Base-by-base conservation (phyloP, 2,113 vertebrate species). In the Polypterus senegalus region DNA sequence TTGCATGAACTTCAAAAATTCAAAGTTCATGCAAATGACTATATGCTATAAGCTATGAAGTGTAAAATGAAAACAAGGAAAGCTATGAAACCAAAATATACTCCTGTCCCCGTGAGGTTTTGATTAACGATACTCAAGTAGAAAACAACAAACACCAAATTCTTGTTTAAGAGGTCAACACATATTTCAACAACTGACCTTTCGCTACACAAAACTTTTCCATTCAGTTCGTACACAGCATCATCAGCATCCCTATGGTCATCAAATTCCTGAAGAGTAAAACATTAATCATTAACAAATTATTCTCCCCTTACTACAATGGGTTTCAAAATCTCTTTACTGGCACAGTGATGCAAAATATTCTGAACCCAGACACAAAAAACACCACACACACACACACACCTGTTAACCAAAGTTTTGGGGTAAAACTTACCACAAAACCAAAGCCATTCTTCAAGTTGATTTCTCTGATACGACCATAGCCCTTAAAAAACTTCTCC, bases 401-500 rank as follows among this genome's bases (percentile, higher is more conserved):
- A n/a, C 27, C 27, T 27, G 27, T 27, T 27, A 27, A 27, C 27
- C 27, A 27, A 27, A 27, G 27, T 27, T 27, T 27, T 27, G 27
- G 27, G 27, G 27, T 27, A 27, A n/a, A 6, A 73, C 89, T 75
- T 9, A 95, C 92, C 87, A 95, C 92, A 79, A 95, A 95, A 4
- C 92, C 92, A 70, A 95, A 95, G 4, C 92, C 92, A 61, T 93
- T 94, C 70, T 95, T 94, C 3, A 95, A 74, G 72, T 92, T 91
- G 57, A 95, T 93, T 70, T 95, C 92, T 3, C 91, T 76, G 69
- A 95, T 94, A 44, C 88, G 83, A 8, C 92, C 92, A 8, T 94
- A 95, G 5, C 92, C 92, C 68, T 95, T 95, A 75, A 95, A 95
- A 71, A 95, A 95, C 62, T 93, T 95, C 73, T 95, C 92, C 64